Evolutionary conservation across 2,113 vertebrate species (phyloP), one percentile per base, ranked within the genome.

Genomic region (Miniopterus natalensis): DNA sequence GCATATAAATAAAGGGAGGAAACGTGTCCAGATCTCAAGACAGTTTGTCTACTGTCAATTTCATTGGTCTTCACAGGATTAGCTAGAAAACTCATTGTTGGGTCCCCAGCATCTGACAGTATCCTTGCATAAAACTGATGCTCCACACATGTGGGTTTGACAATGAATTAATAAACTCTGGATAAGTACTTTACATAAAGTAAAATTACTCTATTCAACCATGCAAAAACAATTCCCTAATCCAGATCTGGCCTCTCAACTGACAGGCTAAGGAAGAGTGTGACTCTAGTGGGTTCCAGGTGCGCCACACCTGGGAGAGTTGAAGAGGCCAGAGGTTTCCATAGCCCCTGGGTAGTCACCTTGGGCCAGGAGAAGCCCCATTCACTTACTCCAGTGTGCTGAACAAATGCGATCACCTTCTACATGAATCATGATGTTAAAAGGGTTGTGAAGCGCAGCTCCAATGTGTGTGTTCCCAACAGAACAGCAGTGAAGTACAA

Each of bases 141-240:
- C 17, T 92, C 18, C n/a, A 40, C 53, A 49, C 29, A 75, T 75
- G 93, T 31, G 51, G 25, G 23, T 74, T 84, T 74, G n/a, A 65
- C 53, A 27, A 88, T 53, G 36, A 88, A 70, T 55, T 18, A 79
- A 78, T 73, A 63, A 66, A 88, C 13, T 77, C 17, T 66, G 3
- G 12, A 31, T 84, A 78, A 45, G 27, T n/a, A 66, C 53, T 93
- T 89, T 49, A 40, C 21, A 63, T 73, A 77, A 71, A 84, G 78
- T 84, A 29, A 66, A 95, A 57, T 83, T 63, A 75, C 81, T 90
- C 6, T 84, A 6, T 55, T 63, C 79, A 59, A 61, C 13, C 40
- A 71, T 40, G 49, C 7, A 77, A 94, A 95, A 95, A 40, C 15
- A 94, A 27, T 70, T 93, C 36, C 80, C 6, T 45, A 80, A 14